phyloP scores from a whole-genome alignment of 2,113 vertebrate genomes.

The Prochilodus magdalenae region DNA sequence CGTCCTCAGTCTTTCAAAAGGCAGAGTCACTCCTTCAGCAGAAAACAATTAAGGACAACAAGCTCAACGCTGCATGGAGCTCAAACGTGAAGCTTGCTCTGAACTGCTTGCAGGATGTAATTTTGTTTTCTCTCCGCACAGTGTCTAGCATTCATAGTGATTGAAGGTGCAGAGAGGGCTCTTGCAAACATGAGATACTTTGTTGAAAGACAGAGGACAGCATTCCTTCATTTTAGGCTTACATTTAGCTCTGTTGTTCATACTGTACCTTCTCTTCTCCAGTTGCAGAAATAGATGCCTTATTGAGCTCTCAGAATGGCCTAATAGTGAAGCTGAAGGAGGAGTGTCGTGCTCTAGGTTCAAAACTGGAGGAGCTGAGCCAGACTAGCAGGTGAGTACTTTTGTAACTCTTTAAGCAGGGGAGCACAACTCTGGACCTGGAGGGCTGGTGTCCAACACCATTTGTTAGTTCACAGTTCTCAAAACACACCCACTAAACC shows the following conservation, averaged over 20 bases:
- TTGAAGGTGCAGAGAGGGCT: constrained; percentile 3
- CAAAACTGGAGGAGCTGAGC: constrained; percentile 81
- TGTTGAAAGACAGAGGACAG: background rate
- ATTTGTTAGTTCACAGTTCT: no score
- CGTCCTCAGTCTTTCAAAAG: background rate
- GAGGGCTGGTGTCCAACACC: background rate
- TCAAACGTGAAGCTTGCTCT: background rate
- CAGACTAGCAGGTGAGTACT: constrained; percentile 83
- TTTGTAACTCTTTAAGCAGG: constrained; percentile 18
- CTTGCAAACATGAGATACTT: background rate
- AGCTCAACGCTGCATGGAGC: background rate
- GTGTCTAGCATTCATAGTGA: background rate
- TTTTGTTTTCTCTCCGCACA: background rate
- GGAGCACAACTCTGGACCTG: background rate
- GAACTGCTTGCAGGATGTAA: background rate
- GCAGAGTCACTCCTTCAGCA: constrained; percentile 8
- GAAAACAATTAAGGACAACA: constrained; percentile 9
- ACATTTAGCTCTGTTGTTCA: constrained; percentile 24
- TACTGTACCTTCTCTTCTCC: constrained; percentile 62
- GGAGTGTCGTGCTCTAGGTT: constrained; percentile 82
- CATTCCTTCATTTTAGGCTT: constrained; percentile 12
- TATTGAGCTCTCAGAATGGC: constrained; percentile 88
- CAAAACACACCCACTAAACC: no score
- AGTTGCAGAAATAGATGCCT: constrained; percentile 85
- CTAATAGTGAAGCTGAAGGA: constrained; percentile 88